Evolutionary conservation across 2,888 invertebrate genomes (phyloP).

Genomic region (Drosophila eohydei): DNA sequence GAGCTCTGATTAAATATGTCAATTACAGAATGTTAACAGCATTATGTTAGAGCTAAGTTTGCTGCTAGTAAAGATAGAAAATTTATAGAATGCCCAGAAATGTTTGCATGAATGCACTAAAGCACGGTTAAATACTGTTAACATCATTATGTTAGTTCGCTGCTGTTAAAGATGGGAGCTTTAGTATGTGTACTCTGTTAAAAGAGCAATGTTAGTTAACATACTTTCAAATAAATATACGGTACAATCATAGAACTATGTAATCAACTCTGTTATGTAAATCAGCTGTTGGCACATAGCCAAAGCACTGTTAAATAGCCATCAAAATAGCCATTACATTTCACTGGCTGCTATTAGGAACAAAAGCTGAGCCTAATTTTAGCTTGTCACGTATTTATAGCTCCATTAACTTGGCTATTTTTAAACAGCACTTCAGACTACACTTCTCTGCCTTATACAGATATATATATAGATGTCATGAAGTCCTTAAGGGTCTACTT

Average conservation of each 20-base stretch:
- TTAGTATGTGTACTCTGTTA: background rate
- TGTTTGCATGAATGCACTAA: background rate
- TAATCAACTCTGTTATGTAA: background rate
- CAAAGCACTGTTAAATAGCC: background rate
- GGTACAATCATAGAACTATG: no score
- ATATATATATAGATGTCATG: conserved; percentile 10
- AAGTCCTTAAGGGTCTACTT: conserved; percentile 8
- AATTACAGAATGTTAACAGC: background rate
- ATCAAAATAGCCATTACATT: background rate
- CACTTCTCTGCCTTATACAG: background rate
- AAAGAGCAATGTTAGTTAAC: background rate
- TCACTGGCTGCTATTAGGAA: background rate
- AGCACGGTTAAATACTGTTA: background rate
- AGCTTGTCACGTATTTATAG: conserved; percentile 1
- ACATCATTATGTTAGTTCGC: background rate
- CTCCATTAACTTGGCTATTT: conserved; percentile 16
- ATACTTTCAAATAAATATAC: no score
- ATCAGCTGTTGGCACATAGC: background rate
- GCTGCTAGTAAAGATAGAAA: background rate
- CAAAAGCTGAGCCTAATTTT: conserved; percentile 17
- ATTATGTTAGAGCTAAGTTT: background rate
- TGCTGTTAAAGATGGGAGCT: no score
- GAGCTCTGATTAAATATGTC: background rate
- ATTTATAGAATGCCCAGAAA: background rate
- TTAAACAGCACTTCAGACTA: conserved; percentile 3